Conservation (phyloP, 2,797 vertebrate genomes). For the Hydrocynus forskahlii region DNA sequence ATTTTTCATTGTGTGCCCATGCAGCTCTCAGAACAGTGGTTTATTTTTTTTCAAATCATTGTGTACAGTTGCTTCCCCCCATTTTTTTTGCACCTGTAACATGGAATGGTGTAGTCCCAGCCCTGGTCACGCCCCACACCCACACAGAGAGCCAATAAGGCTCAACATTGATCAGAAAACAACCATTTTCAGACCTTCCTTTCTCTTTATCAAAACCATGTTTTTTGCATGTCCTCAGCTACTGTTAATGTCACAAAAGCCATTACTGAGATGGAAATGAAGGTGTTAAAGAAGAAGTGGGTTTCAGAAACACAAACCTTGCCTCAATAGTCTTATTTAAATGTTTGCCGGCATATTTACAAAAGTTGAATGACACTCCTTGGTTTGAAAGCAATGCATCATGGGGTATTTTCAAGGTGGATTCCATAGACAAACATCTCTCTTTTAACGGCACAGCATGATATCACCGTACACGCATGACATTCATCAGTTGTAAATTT, state of each 20-base stretch:
- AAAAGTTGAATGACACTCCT: conserved; percentile 61
- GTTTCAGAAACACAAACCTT: conserved; percentile 38
- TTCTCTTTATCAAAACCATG: conserved; percentile 2
- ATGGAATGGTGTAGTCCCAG: conserved; percentile 11
- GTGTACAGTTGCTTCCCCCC: conserved; percentile 5
- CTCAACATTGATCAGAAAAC: conserved; percentile 25
- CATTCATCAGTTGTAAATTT: conserved; percentile 54
- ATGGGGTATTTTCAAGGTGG: conserved; percentile 56
- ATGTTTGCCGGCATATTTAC: conserved; percentile 64
- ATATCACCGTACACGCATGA: conserved; percentile 45
- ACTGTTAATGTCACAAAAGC: conserved; percentile 4
- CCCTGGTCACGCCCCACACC: background rate
- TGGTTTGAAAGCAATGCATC: conserved; percentile 66
- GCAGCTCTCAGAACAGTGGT: conserved; percentile 33
- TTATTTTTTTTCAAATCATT: conserved; percentile 22
- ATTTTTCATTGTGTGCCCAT: conserved; percentile 50
- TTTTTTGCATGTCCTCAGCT: conserved; percentile 26
- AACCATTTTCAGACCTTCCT: conserved; percentile 9
- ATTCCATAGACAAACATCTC: conserved; percentile 21
- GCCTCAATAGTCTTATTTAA: conserved; percentile 56
- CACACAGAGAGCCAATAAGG: conserved; percentile 28
- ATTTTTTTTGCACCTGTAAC: conserved; percentile 38
- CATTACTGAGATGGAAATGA: conserved; percentile 35
- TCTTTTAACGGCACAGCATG: conserved; percentile 12
- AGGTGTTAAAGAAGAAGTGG: conserved; percentile 18